These are phyloP conservation scores for Aplysia californica DNA, from an alignment of 1,140 invertebrate genomes.

Conservation along the genomic window DNA sequence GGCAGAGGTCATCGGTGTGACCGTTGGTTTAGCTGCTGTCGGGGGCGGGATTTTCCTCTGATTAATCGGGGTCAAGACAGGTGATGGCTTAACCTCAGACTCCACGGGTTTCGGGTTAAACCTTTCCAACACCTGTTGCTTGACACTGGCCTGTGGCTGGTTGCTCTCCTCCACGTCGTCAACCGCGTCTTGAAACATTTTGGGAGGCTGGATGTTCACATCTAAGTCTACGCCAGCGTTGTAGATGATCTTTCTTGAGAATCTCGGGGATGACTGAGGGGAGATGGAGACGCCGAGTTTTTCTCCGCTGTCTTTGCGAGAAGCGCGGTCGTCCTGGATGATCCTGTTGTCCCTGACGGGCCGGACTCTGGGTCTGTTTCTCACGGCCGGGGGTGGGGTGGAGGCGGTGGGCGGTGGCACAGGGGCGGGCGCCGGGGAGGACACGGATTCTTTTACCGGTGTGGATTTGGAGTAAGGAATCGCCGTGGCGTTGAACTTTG, in stretches of 20 bases:
- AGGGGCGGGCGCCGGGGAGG: too few species aligned
- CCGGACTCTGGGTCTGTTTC: conserved; percentile 21
- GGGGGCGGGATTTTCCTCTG: conserved; percentile 18
- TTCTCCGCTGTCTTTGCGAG: conserved; percentile 15
- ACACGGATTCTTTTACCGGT: too few species aligned
- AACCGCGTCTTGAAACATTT: not conserved
- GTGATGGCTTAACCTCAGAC: not conserved
- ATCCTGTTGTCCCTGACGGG: conserved; percentile 37
- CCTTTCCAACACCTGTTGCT: not conserved
- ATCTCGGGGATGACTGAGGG: conserved; percentile 5
- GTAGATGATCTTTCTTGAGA: conserved; percentile 18
- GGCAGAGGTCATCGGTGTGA: not conserved
- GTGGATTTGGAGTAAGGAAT: too few species aligned
- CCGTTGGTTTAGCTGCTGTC: conserved; percentile 14
- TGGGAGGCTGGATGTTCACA: not conserved
- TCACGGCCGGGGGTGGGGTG: not conserved
- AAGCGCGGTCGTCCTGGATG: conserved; percentile 40
- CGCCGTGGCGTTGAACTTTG: too few species aligned
- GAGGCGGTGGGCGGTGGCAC: not conserved
- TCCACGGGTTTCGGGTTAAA: not conserved
- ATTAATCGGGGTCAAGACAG: not conserved
- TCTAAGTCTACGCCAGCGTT: conserved; percentile 7
- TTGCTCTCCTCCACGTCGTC: not conserved
- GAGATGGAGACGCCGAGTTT: not conserved
- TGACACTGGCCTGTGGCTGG: not conserved